Evolutionary conservation across 2,113 vertebrate genomes (phyloP).

Genomic region (Rattus norvegicus): DNA sequence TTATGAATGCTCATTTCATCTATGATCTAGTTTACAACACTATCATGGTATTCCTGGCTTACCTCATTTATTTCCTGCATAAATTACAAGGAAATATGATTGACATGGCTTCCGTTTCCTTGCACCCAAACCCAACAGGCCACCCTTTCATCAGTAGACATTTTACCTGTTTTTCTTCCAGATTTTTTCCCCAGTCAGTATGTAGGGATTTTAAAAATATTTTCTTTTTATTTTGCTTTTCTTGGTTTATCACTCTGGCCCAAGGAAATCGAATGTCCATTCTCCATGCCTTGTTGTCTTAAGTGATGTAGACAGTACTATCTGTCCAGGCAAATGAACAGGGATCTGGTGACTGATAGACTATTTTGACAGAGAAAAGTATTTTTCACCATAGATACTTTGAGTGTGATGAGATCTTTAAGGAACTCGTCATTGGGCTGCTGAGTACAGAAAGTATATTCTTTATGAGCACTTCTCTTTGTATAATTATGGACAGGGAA

Average conservation of each 20-base stretch:
- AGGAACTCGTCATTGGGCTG: not conserved
- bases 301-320: not conserved
- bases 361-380: not conserved
- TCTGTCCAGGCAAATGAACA: not conserved
- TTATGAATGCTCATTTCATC: not conserved
- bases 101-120: not conserved
- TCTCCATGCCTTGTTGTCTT: not conserved
- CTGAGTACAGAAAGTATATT: not conserved
- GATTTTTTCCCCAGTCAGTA: not conserved
- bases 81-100: not conserved
- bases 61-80: not conserved
- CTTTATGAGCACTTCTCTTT: not conserved
- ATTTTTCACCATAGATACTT: not conserved
- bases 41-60: not conserved
- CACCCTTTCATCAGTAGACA: rapidly evolving
- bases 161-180: not conserved
- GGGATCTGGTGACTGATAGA: not conserved
- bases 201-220: not conserved
- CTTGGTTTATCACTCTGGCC: not conserved
- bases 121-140: not conserved
- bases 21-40: not conserved
- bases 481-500: not conserved
- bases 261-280: not conserved
- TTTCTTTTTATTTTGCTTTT: not conserved
- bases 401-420: not conserved